Percentiles rank a stretch among this genome's conserved stretches.
phyloP scores from a whole-genome alignment of 2,888 invertebrate genomes.

The Catonia carolina region DNA sequence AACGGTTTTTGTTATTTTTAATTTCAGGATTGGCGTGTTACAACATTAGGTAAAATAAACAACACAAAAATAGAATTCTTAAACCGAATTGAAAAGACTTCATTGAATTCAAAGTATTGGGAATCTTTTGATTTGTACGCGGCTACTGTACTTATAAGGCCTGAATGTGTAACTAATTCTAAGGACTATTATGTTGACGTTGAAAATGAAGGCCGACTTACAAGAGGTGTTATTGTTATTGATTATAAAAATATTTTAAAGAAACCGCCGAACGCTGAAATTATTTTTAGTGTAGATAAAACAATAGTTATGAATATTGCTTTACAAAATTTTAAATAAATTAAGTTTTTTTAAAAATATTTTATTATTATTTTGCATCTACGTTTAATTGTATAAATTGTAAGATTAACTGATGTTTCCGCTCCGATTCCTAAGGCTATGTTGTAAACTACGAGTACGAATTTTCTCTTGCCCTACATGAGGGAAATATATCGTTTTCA shows the following conservation, averaged over 20 bases:
- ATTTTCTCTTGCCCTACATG: no score
- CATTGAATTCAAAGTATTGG: background rate
- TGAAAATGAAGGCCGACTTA: constrained; percentile 15
- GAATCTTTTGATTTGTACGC: constrained; percentile 11
- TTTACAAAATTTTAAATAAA: no score
- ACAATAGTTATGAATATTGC: no score
- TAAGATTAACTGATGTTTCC: no score
- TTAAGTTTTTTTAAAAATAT: no score
- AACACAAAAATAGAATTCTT: constrained; percentile 45
- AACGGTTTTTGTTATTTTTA: no score
- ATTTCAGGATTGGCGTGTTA: constrained; percentile 48
- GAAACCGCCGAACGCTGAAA: constrained; percentile 4
- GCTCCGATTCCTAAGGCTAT: no score
- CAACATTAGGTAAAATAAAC: constrained; percentile 43
- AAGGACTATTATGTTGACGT: constrained; percentile 10
- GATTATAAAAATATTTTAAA: constrained; percentile 13
- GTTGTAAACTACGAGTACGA: no score
- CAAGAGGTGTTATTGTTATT: constrained; percentile 15
- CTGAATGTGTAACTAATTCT: background rate
- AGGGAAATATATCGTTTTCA: no score
- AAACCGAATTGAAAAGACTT: constrained; percentile 45
- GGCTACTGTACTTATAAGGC: constrained; percentile 2
- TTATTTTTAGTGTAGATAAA: no score
- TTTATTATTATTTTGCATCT: no score
- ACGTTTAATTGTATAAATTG: no score